A percentile compares a stretch with the other conserved stretches of the same genome.
These are phyloP conservation scores for Drosophila lutescens DNA, from an alignment of 2,888 invertebrate species.

Conservation along the genomic window DNA sequence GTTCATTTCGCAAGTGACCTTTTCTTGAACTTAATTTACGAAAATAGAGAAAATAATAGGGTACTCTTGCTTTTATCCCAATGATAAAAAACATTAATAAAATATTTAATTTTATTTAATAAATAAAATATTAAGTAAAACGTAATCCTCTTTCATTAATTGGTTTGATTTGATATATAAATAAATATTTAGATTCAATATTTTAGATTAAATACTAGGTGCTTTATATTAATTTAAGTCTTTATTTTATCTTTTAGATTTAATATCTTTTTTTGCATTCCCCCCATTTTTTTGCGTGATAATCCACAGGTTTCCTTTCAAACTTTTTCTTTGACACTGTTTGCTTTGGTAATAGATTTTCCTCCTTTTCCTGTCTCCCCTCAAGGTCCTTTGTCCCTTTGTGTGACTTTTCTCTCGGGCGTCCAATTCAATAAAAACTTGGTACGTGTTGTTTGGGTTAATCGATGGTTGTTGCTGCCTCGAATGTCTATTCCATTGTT, in stretches of 20 bases:
- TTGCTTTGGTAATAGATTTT: conserved; percentile 63
- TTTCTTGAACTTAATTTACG: neutral
- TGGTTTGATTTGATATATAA: no score
- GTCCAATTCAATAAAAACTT: conserved; percentile 61
- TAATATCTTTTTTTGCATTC: neutral
- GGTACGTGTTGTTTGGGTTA: conserved; percentile 62
- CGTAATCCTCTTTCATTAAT: no score
- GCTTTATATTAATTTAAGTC: neutral
- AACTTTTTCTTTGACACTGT: conserved; percentile 41
- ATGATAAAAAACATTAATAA: no score
- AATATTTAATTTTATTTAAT: no score
- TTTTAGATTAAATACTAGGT: neutral
- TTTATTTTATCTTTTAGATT: conserved; percentile 11
- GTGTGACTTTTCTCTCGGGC: conserved; percentile 27
- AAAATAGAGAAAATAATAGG: no score
- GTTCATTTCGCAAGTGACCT: neutral
- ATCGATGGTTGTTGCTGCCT: conserved; percentile 44
- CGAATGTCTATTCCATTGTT: conserved; percentile 6
- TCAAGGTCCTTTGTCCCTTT: conserved; percentile 5
- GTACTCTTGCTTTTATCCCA: no score
- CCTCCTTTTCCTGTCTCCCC: conserved; percentile 1
- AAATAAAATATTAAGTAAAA: no score
- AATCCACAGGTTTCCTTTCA: conserved; percentile 36
- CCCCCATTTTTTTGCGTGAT: conserved; percentile 4
- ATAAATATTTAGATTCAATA: no score